A percentile compares a stretch with the other conserved stretches of the same genome.
Conservation (phyloP, 2,797 vertebrate species). For the Kryptolebias ocellatus region DNA sequence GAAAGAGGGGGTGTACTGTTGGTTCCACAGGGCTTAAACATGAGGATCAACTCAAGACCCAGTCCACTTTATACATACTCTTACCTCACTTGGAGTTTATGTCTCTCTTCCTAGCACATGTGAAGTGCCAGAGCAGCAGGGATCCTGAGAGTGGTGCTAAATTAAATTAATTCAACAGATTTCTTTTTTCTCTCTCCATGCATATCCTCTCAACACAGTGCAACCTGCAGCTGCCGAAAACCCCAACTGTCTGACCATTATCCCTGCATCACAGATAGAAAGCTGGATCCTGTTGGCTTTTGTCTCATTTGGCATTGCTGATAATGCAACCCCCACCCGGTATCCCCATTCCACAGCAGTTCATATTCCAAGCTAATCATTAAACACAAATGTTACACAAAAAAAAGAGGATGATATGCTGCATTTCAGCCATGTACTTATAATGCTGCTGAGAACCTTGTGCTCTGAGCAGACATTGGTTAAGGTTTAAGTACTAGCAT, state of each 20-base stretch:
- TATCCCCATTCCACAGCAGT: constrained; percentile 50
- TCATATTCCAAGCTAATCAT: constrained; percentile 74
- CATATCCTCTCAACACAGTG: constrained; percentile 51
- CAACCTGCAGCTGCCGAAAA: constrained; percentile 52
- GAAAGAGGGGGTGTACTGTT: constrained; percentile 33
- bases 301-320: constrained; percentile 78
- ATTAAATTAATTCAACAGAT: constrained; percentile 59
- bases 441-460: constrained; percentile 32
- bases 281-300: constrained; percentile 71
- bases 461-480: constrained; percentile 40
- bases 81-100: constrained; percentile 59
- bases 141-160: constrained; percentile 47
- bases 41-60: constrained; percentile 74
- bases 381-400: constrained; percentile 68
- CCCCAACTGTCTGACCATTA: constrained; percentile 69
- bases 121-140: constrained; percentile 67
- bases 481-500: constrained; percentile 34
- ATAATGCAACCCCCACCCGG: constrained; percentile 61
- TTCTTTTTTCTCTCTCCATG: constrained; percentile 43
- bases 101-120: constrained; percentile 55
- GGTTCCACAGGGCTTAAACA: constrained; percentile 64
- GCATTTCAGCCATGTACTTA: constrained; percentile 47
- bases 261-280: constrained; percentile 65
- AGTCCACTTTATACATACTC: constrained; percentile 49
- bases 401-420: constrained; percentile 66